Evolutionary conservation across 2,888 invertebrate genomes (phyloP), one percentile per base, ranked within the genome.

Genomic region (Epinotia bilunana): DNA sequence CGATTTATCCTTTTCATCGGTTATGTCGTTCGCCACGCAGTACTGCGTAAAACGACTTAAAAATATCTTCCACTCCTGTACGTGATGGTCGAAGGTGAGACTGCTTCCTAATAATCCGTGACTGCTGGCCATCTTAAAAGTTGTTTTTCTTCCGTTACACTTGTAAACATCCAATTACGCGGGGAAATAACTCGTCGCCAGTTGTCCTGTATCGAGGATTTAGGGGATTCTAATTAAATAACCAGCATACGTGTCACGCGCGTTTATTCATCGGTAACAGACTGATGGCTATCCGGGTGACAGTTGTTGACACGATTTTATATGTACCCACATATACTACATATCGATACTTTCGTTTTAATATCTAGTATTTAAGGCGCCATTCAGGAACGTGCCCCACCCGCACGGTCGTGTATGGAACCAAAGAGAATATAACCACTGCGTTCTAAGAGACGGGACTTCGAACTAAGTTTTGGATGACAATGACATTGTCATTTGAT

Each of bases 51-150:
- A 69, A 13, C 77, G 63, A 20, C 78, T 74, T 49, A 72, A 71
- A 43, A 76, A 78, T 23, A 78, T 76, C 12, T 39, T 55, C 76
- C 78, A 78, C 39, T 78, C 77, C 6, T 76, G 53, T 18, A 46
- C 20, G 0, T 57, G 76, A 43, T 76, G 77, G 57, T 77, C 76
- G 55, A 76, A 77, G 4, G 28, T 74, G 72, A 73, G 71, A 3
- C 28, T 58, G 68, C 64, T 61, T 23, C 77, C 76, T 53, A 76
- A 68, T 43, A 73, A 23, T 64, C 20, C 73, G 43, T 46, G 49
- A 49, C 72, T 63, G 23, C 57, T 23, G 20, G 57, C 57, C 57
- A 58, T 58, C 20, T 23, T 23, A 16, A 49, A 5, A n/a, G n/a
- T 13, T 49, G 1, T 13, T 49, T 49, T 1, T 6, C 20, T 49